These are phyloP conservation scores for Drosophila eugracilis DNA, from an alignment of 1,140 invertebrate species.

Conservation along the genomic window DNA sequence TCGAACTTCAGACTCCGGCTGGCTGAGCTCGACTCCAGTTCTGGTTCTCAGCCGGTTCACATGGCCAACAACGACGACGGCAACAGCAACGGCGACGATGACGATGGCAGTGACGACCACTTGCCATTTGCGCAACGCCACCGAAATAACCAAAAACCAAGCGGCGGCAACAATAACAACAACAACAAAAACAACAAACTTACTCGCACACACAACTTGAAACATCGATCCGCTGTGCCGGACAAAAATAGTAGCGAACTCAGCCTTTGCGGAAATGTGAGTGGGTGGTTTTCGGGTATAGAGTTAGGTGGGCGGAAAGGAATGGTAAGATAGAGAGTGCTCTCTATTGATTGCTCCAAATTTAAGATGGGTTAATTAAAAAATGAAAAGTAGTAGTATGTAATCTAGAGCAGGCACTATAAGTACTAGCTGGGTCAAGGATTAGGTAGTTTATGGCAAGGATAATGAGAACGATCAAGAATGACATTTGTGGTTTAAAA, in stretches of 20 bases:
- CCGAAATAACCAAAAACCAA: conserved; percentile 49
- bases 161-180: conserved; percentile 32
- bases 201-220: conserved; percentile 16
- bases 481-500: not conserved
- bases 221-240: conserved; percentile 49
- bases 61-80: conserved; percentile 22
- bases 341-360: conserved; percentile 27
- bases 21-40: conserved; percentile 48
- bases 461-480: conserved; percentile 1
- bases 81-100: conserved; percentile 13
- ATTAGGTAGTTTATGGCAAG: not conserved
- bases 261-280: conserved; percentile 17
- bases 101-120: conserved; percentile 48
- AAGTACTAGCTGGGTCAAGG: not conserved
- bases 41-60: conserved; percentile 50
- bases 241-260: conserved; percentile 56
- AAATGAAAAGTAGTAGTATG: conserved; percentile 1
- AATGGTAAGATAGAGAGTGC: conserved; percentile 2
- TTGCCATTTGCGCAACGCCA: conserved; percentile 75
- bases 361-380: conserved; percentile 31
- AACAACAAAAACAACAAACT: conserved; percentile 51
- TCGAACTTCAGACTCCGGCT: conserved; percentile 44
- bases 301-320: not conserved
- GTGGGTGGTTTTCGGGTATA: conserved; percentile 36
- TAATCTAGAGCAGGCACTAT: not conserved